Percentiles rank a stretch among this genome's conserved stretches.
Conservation (phyloP, 2,888 invertebrate species). For the Caenorhabditis sulstoni region DNA sequence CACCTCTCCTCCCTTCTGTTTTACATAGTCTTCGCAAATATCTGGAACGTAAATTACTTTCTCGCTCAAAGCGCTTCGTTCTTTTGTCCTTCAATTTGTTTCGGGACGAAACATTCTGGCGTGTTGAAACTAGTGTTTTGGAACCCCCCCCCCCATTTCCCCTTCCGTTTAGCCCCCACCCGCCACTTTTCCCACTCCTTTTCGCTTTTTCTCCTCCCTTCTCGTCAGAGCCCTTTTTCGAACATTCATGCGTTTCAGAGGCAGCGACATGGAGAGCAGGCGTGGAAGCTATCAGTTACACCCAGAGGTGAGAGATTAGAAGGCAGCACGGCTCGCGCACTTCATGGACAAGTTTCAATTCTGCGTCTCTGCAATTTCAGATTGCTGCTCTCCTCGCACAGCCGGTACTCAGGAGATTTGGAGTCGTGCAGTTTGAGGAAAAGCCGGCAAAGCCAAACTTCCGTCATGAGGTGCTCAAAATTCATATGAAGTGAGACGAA, state of each 20-base stretch:
- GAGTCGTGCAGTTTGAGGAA: conserved; percentile 27
- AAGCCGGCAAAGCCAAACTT: conserved; percentile 11
- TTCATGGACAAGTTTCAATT: conserved; percentile 14
- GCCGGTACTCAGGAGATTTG: conserved; percentile 23
- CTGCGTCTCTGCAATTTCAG: conserved; percentile 21
- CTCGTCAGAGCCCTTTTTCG: not conserved
- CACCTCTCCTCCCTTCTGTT: too few relatives aligned
- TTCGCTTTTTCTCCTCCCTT: conserved; percentile 3
- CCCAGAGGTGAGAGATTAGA: conserved; percentile 16
- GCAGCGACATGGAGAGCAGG: not conserved
- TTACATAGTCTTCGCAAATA: too few relatives aligned
- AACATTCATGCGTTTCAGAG: conserved; percentile 8
- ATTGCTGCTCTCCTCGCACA: conserved; percentile 32
- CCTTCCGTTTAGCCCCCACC: not conserved
- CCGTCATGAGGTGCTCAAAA: conserved; percentile 39
- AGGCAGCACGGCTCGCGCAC: not conserved
- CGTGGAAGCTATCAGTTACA: not conserved
- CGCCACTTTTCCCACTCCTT: not conserved
- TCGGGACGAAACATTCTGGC: too few relatives aligned
- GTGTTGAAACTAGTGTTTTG: not conserved
- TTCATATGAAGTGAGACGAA: conserved; percentile 45
- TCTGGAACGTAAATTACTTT: too few relatives aligned
- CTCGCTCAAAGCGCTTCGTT: not conserved
- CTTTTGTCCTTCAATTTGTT: not conserved
- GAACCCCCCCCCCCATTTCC: conserved; percentile 8